Percentiles rank a stretch among this genome's conserved stretches.
These are phyloP conservation scores for Synanthedon andrenaeformis DNA, from an alignment of 2,888 invertebrate genomes.

Conservation along the genomic window DNA sequence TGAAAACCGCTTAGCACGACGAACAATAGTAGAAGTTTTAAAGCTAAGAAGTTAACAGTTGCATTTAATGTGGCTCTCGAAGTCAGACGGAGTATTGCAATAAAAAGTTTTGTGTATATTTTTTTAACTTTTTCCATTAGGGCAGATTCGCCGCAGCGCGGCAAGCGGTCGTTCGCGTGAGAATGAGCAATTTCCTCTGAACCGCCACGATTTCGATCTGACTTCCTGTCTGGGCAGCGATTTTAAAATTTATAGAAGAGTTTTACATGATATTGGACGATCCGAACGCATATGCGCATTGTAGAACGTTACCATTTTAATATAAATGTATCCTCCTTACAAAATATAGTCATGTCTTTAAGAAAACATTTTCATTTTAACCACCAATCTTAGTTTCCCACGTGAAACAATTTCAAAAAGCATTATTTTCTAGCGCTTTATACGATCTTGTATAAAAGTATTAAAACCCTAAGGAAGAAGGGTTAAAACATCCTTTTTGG, in stretches of 20 bases:
- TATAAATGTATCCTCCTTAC: no score
- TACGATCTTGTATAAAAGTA: no score
- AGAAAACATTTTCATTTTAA: no score
- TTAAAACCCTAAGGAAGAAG: no score
- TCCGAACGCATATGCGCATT: background rate
- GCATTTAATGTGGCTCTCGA: background rate
- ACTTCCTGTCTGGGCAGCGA: conserved; percentile 64
- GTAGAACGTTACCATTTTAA: no score
- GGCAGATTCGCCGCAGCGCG: conserved; percentile 49
- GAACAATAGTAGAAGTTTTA: background rate
- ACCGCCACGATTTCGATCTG: conserved; percentile 66
- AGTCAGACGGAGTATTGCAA: conserved; percentile 23
- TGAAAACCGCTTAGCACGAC: background rate
- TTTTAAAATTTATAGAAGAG: conserved; percentile 67
- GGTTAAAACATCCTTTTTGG: no score
- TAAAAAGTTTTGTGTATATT: conserved; percentile 57
- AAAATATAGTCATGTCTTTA: no score
- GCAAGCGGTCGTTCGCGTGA: conserved; percentile 56
- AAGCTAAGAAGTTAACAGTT: background rate
- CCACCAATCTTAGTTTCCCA: no score
- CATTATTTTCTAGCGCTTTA: no score
- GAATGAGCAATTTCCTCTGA: conserved; percentile 67
- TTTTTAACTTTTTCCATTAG: conserved; percentile 67
- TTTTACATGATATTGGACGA: conserved; percentile 56
- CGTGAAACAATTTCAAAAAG: no score